A percentile compares a stretch with the other conserved stretches of the same genome.
Evolutionary conservation across 1,140 invertebrate genomes (phyloP).

Genomic region (Trissolcus basalis): DNA sequence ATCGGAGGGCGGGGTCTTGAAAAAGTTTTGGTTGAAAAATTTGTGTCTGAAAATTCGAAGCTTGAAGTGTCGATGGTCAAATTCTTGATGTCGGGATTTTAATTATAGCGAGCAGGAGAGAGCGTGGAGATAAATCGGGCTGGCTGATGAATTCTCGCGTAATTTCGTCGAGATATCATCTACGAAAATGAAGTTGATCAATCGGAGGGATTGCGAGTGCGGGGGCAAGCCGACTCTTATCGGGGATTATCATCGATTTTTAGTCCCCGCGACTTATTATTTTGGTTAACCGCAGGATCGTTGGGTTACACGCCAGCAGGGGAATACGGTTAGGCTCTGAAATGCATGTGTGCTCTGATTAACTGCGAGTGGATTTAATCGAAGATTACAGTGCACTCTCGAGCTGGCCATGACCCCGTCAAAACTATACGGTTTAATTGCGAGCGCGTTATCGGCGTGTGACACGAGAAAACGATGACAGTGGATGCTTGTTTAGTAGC

Average conservation of each 20-base stretch:
- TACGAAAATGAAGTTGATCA: too few species aligned
- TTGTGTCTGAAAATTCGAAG: too few species aligned
- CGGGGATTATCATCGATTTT: too few species aligned
- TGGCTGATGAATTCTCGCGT: background rate
- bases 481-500: slow-evolving; percentile 14
- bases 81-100: too few species aligned
- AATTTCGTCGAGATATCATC: slow-evolving; percentile 6
- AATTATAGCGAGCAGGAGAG: too few species aligned
- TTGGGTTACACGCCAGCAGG: background rate
- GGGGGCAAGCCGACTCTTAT: too few species aligned
- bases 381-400: slow-evolving; percentile 37
- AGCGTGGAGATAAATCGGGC: too few species aligned
- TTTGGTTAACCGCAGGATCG: slow-evolving; percentile 2
- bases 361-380: slow-evolving; percentile 42
- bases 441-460: slow-evolving; percentile 1
- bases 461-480: slow-evolving; percentile 15
- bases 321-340: slow-evolving; percentile 22
- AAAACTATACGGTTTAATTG: slow-evolving; percentile 16
- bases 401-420: slow-evolving; percentile 35
- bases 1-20: too few species aligned
- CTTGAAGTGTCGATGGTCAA: too few species aligned
- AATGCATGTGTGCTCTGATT: slow-evolving; percentile 18
- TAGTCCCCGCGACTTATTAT: background rate
- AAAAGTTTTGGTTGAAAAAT: background rate
- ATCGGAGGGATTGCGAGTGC: too few species aligned